Evolutionary conservation across 1,140 invertebrate species (phyloP).

Genomic region (Apolygus lucorum): DNA sequence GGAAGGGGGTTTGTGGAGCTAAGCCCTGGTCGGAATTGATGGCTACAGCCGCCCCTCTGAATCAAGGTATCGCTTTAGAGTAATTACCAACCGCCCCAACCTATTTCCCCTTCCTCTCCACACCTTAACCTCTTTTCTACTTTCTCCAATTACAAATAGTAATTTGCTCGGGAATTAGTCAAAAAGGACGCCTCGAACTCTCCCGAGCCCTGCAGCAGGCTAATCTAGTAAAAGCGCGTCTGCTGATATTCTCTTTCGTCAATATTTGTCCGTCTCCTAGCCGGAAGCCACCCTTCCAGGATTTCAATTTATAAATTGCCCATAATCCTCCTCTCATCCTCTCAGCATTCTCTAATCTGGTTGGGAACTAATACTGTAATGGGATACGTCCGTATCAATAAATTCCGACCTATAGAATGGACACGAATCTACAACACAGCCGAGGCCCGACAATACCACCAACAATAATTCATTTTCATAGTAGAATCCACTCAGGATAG

Average conservation of each 20-base stretch:
- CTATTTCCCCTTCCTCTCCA: not conserved
- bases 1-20: constrained; percentile 8
- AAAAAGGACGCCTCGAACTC: not conserved
- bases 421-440: no score
- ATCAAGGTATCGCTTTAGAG: not conserved
- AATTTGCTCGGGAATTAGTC: not conserved
- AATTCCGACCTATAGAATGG: no score
- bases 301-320: constrained; percentile 13
- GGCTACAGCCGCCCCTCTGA: not conserved
- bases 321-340: not conserved
- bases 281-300: not conserved
- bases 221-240: not conserved
- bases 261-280: constrained; percentile 5
- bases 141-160: not conserved
- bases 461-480: no score
- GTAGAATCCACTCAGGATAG: no score
- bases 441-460: no score
- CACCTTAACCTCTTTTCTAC: not conserved
- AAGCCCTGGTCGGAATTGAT: not conserved
- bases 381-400: not conserved
- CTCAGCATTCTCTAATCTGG: not conserved
- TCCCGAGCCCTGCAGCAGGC: not conserved
- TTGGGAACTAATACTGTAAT: constrained; percentile 11
- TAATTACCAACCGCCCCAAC: not conserved
- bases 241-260: not conserved